A percentile compares a stretch with the other conserved stretches of the same genome.
Conservation (phyloP, 2,113 vertebrate species). For the Dipodomys stephensi region DNA sequence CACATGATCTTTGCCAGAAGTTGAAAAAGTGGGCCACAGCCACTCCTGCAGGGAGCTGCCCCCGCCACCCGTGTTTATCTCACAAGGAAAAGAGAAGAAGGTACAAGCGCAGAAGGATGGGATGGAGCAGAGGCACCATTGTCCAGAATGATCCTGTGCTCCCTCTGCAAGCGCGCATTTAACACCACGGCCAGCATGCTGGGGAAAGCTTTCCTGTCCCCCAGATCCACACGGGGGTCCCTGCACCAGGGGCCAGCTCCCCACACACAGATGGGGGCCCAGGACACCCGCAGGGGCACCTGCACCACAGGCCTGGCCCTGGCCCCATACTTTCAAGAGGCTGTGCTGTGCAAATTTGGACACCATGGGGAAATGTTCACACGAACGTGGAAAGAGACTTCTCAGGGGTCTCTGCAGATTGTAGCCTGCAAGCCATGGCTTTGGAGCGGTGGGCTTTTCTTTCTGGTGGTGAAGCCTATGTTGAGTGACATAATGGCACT, state of each 20-base stretch:
- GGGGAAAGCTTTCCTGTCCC: slow-evolving; percentile 27
- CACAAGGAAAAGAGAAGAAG: background rate
- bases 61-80: background rate
- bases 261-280: no score
- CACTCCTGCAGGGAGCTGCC: background rate
- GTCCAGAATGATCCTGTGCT: slow-evolving; percentile 23
- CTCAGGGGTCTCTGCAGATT: background rate
- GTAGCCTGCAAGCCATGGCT: background rate
- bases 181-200: background rate
- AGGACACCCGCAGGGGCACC: no score
- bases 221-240: slow-evolving; percentile 16
- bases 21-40: slow-evolving; percentile 71
- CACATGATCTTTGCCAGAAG: slow-evolving; percentile 60
- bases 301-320: background rate
- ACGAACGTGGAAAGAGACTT: background rate
- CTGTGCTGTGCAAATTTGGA: background rate
- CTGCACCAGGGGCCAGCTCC: no score
- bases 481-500: slow-evolving; percentile 22
- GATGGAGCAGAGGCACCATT: background rate
- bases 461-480: slow-evolving; percentile 7
- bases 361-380: background rate
- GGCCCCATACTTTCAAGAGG: background rate
- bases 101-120: background rate
- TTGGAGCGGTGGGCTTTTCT: background rate
- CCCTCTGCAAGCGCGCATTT: background rate